These are phyloP conservation scores for Bathynomus jamesi DNA, from an alignment of 1,140 invertebrate genomes.

Conservation along the genomic window DNA sequence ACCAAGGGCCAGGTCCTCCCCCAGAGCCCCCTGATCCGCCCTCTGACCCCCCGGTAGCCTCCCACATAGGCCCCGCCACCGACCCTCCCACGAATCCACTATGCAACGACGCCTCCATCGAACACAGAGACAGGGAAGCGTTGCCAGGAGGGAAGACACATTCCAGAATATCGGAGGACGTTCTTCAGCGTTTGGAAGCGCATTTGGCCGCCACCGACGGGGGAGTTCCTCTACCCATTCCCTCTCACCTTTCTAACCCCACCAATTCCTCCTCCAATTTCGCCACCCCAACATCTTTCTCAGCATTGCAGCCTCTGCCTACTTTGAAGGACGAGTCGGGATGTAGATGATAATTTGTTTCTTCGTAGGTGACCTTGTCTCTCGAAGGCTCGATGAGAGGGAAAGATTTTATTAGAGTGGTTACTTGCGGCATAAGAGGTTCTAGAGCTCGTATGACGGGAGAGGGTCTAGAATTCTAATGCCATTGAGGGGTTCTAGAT, in stretches of 20 bases:
- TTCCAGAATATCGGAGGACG: constrained; percentile 15
- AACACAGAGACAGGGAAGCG: not conserved
- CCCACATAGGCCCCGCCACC: not conserved
- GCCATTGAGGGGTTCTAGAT: too few relatives aligned
- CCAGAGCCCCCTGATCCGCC: constrained; percentile 28
- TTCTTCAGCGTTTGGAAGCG: constrained; percentile 22
- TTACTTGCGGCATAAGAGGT: not conserved
- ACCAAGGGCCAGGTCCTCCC: constrained; percentile 32
- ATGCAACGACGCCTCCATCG: not conserved
- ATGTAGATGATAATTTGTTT: constrained; percentile 36
- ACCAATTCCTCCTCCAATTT: not conserved
- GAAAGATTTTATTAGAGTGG: too few relatives aligned
- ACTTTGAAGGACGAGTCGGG: constrained; percentile 35
- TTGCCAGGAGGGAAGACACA: constrained; percentile 5
- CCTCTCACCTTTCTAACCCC: not conserved
- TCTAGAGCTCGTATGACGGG: too few relatives aligned
- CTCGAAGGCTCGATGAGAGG: too few relatives aligned
- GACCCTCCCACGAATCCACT: not conserved
- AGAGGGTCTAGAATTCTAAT: too few relatives aligned
- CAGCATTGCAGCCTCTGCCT: constrained; percentile 20
- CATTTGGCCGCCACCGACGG: constrained; percentile 25
- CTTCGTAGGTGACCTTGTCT: too few relatives aligned
- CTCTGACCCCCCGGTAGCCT: constrained; percentile 1
- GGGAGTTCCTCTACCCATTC: not conserved
- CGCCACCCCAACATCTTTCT: not conserved